Conservation (phyloP, 2,888 invertebrate species). For the Drosophila infuscata region DNA sequence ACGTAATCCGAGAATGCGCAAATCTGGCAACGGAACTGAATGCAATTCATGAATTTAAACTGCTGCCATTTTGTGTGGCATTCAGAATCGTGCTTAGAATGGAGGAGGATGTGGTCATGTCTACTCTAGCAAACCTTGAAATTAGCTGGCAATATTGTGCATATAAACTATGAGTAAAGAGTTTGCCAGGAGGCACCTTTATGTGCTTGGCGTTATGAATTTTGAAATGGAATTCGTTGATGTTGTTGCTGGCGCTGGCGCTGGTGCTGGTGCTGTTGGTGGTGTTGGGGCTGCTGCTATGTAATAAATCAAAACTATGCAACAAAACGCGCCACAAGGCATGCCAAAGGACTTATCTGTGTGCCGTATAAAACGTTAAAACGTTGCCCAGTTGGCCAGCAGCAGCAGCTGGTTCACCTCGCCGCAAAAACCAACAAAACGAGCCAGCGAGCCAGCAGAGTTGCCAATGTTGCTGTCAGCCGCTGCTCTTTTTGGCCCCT, state of each 20-base stretch:
- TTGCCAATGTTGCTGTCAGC: constrained; percentile 15
- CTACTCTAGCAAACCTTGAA: constrained; percentile 25
- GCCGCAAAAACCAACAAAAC: constrained; percentile 66
- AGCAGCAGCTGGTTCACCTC: constrained; percentile 66
- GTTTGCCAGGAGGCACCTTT: constrained; percentile 55
- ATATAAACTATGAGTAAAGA: constrained; percentile 45
- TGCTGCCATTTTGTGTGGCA: constrained; percentile 10
- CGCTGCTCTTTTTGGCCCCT: constrained; percentile 17
- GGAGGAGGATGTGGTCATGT: constrained; percentile 6
- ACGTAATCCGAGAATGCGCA: constrained; percentile 30
- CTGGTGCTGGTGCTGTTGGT: constrained; percentile 46
- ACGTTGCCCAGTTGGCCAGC: constrained; percentile 51
- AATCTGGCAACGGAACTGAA: constrained; percentile 27
- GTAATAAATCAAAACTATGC: constrained; percentile 79
- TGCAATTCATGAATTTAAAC: constrained; percentile 31
- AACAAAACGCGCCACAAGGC: constrained; percentile 77
- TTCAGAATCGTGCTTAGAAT: constrained; percentile 32
- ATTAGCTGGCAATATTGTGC: constrained; percentile 52
- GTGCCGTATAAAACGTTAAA: constrained; percentile 65
- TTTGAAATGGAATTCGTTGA: constrained; percentile 73
- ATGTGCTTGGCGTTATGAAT: constrained; percentile 68
- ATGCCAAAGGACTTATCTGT: constrained; percentile 76
- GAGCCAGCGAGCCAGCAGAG: constrained; percentile 22
- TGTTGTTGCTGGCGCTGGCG: constrained; percentile 30
- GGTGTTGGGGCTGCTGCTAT: constrained; percentile 49